Evolutionary conservation across 2,888 invertebrate genomes (phyloP).

Genomic region (Polydrusus cervinus): DNA sequence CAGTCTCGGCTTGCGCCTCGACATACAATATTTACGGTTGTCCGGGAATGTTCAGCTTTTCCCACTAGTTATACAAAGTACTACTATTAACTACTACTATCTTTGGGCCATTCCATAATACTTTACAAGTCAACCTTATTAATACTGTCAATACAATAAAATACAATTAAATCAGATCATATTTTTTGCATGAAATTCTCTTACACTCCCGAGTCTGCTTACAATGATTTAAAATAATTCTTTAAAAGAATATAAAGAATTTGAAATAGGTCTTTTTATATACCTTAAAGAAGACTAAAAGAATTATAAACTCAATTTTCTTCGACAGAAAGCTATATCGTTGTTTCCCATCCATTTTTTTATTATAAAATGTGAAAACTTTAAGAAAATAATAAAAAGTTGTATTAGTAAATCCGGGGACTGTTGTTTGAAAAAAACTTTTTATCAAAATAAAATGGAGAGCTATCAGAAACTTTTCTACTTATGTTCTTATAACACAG

Average conservation of each 20-base stretch:
- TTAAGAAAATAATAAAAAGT: constrained; percentile 9
- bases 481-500: not conserved
- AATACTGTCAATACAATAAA: too few relatives aligned
- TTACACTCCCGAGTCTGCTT: too few relatives aligned
- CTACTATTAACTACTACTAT: too few relatives aligned
- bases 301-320: constrained; percentile 20
- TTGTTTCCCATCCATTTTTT: constrained; percentile 12
- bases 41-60: too few relatives aligned
- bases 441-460: not conserved
- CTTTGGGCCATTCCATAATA: too few relatives aligned
- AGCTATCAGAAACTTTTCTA: not conserved
- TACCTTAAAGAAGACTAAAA: constrained; percentile 11
- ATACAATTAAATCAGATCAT: not conserved
- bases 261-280: not conserved
- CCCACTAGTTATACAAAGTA: too few relatives aligned
- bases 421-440: not conserved
- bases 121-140: too few relatives aligned
- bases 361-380: constrained; percentile 15
- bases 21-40: too few relatives aligned
- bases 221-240: too few relatives aligned
- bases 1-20: too few relatives aligned
- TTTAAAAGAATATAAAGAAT: not conserved
- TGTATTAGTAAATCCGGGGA: not conserved
- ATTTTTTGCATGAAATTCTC: too few relatives aligned
- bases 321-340: constrained; percentile 12